phyloP scores from a whole-genome alignment of 2,797 vertebrate species.

The Pseudomugil gertrudae region DNA sequence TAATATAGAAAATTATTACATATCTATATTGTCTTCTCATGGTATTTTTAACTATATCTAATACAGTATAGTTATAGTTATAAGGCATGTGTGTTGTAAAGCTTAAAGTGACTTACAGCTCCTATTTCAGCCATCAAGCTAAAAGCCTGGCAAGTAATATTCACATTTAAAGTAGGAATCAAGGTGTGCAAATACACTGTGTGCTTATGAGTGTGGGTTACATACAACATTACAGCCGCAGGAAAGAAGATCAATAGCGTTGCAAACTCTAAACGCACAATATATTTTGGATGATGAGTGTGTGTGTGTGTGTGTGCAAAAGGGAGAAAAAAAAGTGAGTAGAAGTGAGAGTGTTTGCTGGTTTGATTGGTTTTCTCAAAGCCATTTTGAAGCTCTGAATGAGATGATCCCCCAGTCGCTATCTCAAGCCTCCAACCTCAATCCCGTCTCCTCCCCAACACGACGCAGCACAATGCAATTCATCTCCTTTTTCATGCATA shows the following conservation, averaged over 20 bases:
- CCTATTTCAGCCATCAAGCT: conserved; percentile 37
- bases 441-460: conserved; percentile 59
- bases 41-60: no score
- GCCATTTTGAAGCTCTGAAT: conserved; percentile 74
- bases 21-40: no score
- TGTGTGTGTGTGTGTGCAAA: conserved; percentile 1
- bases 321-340: neutral
- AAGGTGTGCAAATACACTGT: conserved; percentile 5
- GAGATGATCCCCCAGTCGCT: conserved; percentile 70
- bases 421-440: conserved; percentile 70
- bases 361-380: conserved; percentile 76
- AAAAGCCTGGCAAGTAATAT: conserved; percentile 40
- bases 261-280: conserved; percentile 23
- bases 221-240: conserved; percentile 48
- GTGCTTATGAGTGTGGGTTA: conserved; percentile 14
- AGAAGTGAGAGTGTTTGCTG: conserved; percentile 47
- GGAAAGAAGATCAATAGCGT: conserved; percentile 57
- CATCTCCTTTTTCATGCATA: conserved; percentile 45
- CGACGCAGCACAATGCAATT: conserved; percentile 52
- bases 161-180: conserved; percentile 27
- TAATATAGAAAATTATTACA: no score
- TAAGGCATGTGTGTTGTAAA: conserved; percentile 5
- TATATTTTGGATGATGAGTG: conserved; percentile 25
- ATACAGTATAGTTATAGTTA: no score
- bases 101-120: conserved; percentile 35